Percentiles rank a stretch among this genome's conserved stretches.
Conservation (phyloP, 2,888 invertebrate genomes). For the Chrysolina haemoptera region DNA sequence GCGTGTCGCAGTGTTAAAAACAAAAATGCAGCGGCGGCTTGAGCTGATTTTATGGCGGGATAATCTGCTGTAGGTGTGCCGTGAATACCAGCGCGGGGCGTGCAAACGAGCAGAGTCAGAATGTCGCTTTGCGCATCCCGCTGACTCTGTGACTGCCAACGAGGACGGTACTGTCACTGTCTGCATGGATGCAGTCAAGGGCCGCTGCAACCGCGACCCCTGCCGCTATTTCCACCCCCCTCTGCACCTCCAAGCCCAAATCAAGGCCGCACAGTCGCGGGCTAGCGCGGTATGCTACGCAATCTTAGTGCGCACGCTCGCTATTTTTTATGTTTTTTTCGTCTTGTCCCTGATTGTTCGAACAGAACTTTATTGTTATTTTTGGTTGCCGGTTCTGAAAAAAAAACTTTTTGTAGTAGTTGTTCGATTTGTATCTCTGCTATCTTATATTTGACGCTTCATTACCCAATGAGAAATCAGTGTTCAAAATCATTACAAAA, state of each 20-base stretch:
- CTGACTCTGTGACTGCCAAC: conserved; percentile 96
- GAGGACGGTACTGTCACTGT: conserved; percentile 99
- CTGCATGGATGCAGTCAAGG: conserved; percentile 99
- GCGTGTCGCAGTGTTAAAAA: conserved; percentile 19
- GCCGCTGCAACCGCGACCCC: conserved; percentile 98
- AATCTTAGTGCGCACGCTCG: conserved; percentile 72
- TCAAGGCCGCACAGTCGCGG: conserved; percentile 98
- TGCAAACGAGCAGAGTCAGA: conserved; percentile 98
- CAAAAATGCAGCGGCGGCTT: conserved; percentile 65
- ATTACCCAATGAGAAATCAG: no score
- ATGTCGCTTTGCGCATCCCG: conserved; percentile 99
- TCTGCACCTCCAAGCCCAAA: conserved; percentile 99
- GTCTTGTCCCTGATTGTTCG: conserved; percentile 25
- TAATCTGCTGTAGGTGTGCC: conserved; percentile 88
- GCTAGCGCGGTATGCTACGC: conserved; percentile 87
- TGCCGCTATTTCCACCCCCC: conserved; percentile 99
- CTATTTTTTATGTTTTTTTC: conserved; percentile 52
- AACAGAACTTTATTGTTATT: not conserved
- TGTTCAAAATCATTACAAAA: no score
- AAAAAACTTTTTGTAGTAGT: not conserved
- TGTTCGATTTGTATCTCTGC: not conserved
- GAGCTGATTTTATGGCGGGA: conserved; percentile 63
- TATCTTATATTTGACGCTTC: not conserved
- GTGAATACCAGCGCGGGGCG: conserved; percentile 98
- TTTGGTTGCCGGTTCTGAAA: conserved; percentile 15